These are phyloP conservation scores for Eudasyphora cyanicolor DNA, from an alignment of 2,888 invertebrate genomes.

Conservation along the genomic window DNA sequence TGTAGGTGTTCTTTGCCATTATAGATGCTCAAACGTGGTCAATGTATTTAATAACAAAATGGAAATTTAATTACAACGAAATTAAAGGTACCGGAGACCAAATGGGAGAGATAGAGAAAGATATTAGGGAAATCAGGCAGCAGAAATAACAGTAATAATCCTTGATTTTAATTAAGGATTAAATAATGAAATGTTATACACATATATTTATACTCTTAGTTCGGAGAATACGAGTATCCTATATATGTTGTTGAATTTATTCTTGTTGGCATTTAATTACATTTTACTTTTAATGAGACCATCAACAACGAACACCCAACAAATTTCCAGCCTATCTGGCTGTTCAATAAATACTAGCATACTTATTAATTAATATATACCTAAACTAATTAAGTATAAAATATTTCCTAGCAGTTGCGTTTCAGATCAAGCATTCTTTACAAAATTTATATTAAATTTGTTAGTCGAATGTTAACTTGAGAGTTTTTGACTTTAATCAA, in stretches of 20 bases:
- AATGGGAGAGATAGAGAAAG: no score
- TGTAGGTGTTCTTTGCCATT: constrained; percentile 16
- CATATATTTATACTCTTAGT: constrained; percentile 28
- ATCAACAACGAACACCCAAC: no score
- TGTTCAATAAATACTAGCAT: not conserved
- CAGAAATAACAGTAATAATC: constrained; percentile 56
- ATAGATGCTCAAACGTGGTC: constrained; percentile 40
- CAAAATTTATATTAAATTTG: no score
- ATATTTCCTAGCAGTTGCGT: no score
- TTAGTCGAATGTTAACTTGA: no score
- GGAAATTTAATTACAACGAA: constrained; percentile 77
- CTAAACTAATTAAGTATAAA: not conserved
- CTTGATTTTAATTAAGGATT: constrained; percentile 66
- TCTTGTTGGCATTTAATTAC: not conserved
- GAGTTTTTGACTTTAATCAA: no score
- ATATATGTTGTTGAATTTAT: not conserved
- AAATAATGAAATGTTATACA: constrained; percentile 27
- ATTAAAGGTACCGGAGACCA: constrained; percentile 65
- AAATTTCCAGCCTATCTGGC: no score
- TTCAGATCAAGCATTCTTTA: no score
- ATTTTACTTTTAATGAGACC: not conserved
- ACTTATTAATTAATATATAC: constrained; percentile 4
- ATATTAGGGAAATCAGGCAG: no score
- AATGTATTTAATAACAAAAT: constrained; percentile 68
- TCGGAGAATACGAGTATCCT: not conserved